These are phyloP conservation scores for Bradypodion pumilum DNA, from an alignment of 2,797 vertebrate genomes.

Conservation along the genomic window DNA sequence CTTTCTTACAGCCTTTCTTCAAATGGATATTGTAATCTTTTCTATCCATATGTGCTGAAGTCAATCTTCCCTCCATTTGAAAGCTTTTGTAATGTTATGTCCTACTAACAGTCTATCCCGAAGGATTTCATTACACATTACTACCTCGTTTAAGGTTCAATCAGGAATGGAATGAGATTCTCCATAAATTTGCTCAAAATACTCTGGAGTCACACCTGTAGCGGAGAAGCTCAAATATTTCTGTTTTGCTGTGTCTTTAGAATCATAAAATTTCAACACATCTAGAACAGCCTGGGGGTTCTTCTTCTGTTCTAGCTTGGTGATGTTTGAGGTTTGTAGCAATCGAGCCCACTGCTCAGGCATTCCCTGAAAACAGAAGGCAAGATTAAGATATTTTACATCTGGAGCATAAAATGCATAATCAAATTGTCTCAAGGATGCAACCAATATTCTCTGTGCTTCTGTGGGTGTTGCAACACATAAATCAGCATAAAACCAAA, in stretches of 20 bases:
- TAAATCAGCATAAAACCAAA: background rate
- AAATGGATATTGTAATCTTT: background rate
- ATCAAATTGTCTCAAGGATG: fast-evolving
- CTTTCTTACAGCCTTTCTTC: no score
- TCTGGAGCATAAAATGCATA: fast-evolving
- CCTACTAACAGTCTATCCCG: background rate
- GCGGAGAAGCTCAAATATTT: slow-evolving; percentile 98
- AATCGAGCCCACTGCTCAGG: slow-evolving; percentile 97
- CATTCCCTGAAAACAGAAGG: slow-evolving; percentile 86
- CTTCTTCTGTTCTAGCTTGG: slow-evolving; percentile 98
- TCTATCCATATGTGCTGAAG: background rate
- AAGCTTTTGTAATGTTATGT: no score
- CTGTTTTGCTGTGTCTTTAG: slow-evolving; percentile 93
- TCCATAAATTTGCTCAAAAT: background rate
- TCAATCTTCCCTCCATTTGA: background rate
- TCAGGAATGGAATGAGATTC: background rate
- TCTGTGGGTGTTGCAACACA: background rate
- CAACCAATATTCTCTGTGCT: background rate
- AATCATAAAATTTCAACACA: slow-evolving; percentile 97
- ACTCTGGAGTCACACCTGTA: slow-evolving; percentile 80
- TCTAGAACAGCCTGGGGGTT: slow-evolving; percentile 98
- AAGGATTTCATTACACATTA: background rate
- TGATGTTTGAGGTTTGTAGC: slow-evolving; percentile 98
- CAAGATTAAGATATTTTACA: background rate
- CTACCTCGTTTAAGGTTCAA: background rate